Evolutionary conservation across 2,888 invertebrate genomes (phyloP), one percentile per base, ranked within the genome.

Genomic region (Eugnorisma glareosa): DNA sequence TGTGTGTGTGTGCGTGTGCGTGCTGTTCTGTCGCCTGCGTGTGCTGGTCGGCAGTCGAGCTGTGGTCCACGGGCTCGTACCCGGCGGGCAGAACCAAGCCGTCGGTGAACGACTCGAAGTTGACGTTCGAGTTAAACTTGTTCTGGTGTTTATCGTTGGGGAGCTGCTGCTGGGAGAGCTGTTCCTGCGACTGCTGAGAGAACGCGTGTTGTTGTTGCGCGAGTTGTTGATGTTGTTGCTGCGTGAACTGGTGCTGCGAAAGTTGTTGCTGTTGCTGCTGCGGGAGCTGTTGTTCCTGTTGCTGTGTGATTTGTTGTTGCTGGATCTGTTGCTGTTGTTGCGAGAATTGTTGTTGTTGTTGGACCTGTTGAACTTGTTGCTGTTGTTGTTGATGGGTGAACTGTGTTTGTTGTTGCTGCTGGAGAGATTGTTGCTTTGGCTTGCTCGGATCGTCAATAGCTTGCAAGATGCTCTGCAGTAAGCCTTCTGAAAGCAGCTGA

Each of bases 401-500:
- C n/a, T 75, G 2, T 37, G 35, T 5, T 79, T 68, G 73, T 70
- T 84, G 80, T 2, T 82, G 67, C 63, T 78, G 67, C 45, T 82
- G 69, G 21, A 73, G 35, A 31, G 51, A 54, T 21, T 78, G 75
- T 61, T 67, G 74, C 31, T 86, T 86, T 8, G 77, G 75, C 40
- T 77, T 87, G 6, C 75, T 82, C 0, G 98, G 98, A 83, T 98
- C 98, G 90, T 98, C 98, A 68, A 98, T 98, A 0, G 98, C 98
- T 81, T 98, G 97, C 4, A 99, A 93, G 75, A 99, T 98, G 72
- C 98, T 98, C 91, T 98, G 98, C 2, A 98, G 93, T 0, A 99
- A 95, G 2, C 98, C 98, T 90, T 98, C 98, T 0, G 98, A 98
- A 0, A 98, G 93, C 0, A 98, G 97, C 92, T 98, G 98, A 24